A percentile compares a stretch with the other conserved stretches of the same genome.
Conservation (phyloP, 2,888 invertebrate species). For the Chloroclysta siterata region DNA sequence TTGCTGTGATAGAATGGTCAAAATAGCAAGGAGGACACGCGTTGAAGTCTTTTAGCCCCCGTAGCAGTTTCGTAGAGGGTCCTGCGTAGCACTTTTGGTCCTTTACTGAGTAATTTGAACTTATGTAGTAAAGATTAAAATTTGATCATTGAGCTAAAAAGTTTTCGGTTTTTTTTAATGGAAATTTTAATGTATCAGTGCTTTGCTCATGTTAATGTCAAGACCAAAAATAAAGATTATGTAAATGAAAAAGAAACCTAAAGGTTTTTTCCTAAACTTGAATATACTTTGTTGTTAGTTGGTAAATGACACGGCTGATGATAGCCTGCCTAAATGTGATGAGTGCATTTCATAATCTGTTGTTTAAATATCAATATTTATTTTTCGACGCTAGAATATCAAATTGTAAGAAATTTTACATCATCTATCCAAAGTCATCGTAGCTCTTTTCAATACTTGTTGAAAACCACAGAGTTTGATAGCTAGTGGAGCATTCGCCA, state of each 20-base stretch:
- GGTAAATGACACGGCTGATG: background rate
- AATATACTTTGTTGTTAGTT: background rate
- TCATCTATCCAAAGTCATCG: too few species aligned
- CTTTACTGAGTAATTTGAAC: background rate
- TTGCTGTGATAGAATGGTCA: background rate
- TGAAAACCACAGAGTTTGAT: background rate
- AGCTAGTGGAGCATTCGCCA: constrained; percentile 55
- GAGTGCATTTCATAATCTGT: too few species aligned
- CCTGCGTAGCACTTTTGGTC: constrained; percentile 30
- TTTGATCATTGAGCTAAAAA: too few species aligned
- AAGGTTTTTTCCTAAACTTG: background rate
- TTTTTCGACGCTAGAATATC: too few species aligned
- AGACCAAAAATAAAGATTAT: background rate
- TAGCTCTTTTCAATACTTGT: too few species aligned
- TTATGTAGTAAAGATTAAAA: too few species aligned
- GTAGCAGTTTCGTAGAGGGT: constrained; percentile 39
- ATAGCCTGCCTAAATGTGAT: too few species aligned
- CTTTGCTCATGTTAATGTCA: background rate
- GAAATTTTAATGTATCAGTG: too few species aligned
- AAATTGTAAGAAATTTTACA: too few species aligned
- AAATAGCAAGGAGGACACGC: constrained; percentile 18
- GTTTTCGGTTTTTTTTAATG: too few species aligned
- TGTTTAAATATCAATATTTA: too few species aligned
- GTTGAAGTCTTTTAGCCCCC: constrained; percentile 38
- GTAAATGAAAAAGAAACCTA: background rate